A percentile compares a stretch with the other conserved stretches of the same genome.
phyloP scores from a whole-genome alignment of 2,797 vertebrate genomes.

The Euthynnus affinis region DNA sequence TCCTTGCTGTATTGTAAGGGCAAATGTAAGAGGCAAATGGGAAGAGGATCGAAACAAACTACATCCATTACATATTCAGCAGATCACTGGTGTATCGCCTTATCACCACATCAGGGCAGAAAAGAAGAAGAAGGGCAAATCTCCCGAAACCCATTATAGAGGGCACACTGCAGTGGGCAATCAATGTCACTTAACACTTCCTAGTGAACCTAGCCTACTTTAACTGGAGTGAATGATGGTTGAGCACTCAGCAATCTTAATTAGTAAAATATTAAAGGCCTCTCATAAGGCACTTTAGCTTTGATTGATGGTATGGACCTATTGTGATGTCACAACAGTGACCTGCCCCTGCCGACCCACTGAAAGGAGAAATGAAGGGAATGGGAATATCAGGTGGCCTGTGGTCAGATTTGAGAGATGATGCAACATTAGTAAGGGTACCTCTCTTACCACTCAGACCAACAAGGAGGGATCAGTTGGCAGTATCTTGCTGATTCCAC shows the following conservation, averaged over 20 bases:
- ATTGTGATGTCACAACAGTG: conserved; percentile 64
- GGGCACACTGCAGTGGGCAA: conserved; percentile 43
- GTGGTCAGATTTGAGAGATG: conserved; percentile 34
- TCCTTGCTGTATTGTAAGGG: conserved; percentile 26
- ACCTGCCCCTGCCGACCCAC: conserved; percentile 40
- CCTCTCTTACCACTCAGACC: not conserved
- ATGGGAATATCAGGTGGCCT: not conserved
- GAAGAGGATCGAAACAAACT: conserved; percentile 43
- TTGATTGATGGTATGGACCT: conserved; percentile 70
- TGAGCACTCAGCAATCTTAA: conserved; percentile 72
- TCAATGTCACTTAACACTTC: conserved; percentile 76
- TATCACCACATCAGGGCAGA: conserved; percentile 29
- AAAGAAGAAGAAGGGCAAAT: conserved; percentile 56
- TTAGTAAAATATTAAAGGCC: conserved; percentile 79
- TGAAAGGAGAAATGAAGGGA: conserved; percentile 26
- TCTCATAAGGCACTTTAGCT: conserved; percentile 69
- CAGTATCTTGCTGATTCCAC: not conserved
- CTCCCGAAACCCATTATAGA: conserved; percentile 55
- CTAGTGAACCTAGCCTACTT: conserved; percentile 64
- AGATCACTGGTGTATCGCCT: conserved; percentile 7
- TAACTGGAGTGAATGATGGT: conserved; percentile 56
- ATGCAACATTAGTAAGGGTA: conserved; percentile 23
- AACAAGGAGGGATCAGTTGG: not conserved
- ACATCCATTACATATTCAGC: conserved; percentile 48
- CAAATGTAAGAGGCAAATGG: conserved; percentile 50